Evolutionary conservation across 2,888 invertebrate species (phyloP).

Genomic region (Caenorhabditis sp.): DNA sequence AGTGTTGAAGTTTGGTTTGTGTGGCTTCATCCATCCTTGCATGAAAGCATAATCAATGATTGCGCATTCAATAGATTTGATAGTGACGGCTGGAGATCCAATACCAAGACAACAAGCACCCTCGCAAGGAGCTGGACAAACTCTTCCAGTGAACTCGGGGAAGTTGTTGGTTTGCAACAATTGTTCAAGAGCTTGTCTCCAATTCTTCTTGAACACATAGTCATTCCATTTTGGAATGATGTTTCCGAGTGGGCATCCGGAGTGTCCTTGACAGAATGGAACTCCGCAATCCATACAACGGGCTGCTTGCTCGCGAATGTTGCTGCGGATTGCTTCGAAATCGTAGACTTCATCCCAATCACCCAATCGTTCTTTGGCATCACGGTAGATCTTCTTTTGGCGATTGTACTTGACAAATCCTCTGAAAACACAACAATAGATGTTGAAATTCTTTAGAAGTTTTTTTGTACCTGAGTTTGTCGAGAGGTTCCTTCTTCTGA

Average conservation of each 20-base stretch:
- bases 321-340: conserved; percentile 81
- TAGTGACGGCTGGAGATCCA: conserved; percentile 94
- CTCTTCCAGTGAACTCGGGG: conserved; percentile 81
- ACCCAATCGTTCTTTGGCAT: conserved; percentile 83
- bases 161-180: conserved; percentile 97
- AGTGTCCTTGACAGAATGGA: conserved; percentile 92
- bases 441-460: conserved; percentile 42
- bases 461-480: conserved; percentile 62
- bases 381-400: conserved; percentile 85
- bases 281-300: conserved; percentile 98
- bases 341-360: conserved; percentile 93
- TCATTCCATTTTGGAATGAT: conserved; percentile 99
- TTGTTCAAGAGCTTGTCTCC: conserved; percentile 81
- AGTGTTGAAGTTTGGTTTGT: conserved; percentile 80
- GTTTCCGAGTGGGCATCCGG: conserved; percentile 96
- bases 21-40: conserved; percentile 83
- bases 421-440: conserved; percentile 72
- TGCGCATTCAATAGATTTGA: conserved; percentile 97
- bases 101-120: conserved; percentile 93
- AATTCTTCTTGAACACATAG: conserved; percentile 80
- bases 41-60: conserved; percentile 98
- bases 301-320: conserved; percentile 88
- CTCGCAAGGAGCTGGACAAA: conserved; percentile 91
- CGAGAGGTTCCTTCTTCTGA: conserved; percentile 60
- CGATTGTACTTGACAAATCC: conserved; percentile 96